A percentile compares a stretch with the other conserved stretches of the same genome.
Conservation (phyloP, 2,113 vertebrate genomes). For the Collichthys lucidus region DNA sequence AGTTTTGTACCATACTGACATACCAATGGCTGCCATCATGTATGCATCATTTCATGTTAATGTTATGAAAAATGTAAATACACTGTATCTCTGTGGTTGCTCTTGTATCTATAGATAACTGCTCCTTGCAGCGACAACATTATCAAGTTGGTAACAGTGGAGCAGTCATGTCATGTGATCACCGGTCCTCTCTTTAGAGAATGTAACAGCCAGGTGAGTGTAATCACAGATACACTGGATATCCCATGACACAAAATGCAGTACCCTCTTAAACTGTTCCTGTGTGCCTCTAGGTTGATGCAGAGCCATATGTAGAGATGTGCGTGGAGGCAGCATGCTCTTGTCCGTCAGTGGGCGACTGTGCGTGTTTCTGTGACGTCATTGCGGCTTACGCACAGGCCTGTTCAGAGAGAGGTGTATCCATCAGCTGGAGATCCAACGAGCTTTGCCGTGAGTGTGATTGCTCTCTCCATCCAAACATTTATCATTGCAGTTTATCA, state of each 20-base stretch:
- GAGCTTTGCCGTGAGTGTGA: conserved; percentile 91
- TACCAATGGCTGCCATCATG: neutral
- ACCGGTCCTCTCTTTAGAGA: conserved; percentile 88
- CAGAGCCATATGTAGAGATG: conserved; percentile 90
- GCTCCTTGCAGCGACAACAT: conserved; percentile 86
- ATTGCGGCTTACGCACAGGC: conserved; percentile 90
- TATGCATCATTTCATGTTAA: neutral
- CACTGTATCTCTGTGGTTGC: conserved; percentile 3
- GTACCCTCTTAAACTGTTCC: neutral
- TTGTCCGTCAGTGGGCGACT: conserved; percentile 93
- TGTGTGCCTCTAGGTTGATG: conserved; percentile 86
- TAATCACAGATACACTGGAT: neutral
- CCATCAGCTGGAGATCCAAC: conserved; percentile 90
- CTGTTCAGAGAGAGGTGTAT: conserved; percentile 88
- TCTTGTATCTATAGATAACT: conserved; percentile 63
- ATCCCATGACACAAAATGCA: neutral
- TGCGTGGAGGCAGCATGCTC: conserved; percentile 94
- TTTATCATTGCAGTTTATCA: neutral
- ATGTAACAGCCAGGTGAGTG: conserved; percentile 90
- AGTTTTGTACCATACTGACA: neutral
- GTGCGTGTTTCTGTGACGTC: conserved; percentile 92
- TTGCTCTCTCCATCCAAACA: too few relatives aligned
- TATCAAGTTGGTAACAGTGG: conserved; percentile 89
- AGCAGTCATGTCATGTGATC: conserved; percentile 91
- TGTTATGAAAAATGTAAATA: neutral